phyloP scores from a whole-genome alignment of 2,113 vertebrate genomes.

The Solea senegalensis region DNA sequence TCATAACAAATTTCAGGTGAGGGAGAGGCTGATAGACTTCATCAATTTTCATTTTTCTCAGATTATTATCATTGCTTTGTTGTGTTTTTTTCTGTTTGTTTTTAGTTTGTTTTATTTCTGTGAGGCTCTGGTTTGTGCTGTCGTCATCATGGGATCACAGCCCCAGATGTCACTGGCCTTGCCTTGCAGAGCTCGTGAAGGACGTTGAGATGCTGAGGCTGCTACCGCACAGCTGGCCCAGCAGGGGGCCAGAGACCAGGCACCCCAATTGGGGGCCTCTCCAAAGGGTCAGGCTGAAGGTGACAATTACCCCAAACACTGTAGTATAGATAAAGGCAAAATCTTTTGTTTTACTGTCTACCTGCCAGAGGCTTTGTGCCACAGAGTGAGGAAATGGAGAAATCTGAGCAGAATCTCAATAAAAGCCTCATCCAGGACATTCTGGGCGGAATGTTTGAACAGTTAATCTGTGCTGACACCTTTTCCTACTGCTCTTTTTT shows the following conservation, averaged over 20 bases:
- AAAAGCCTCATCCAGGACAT: background rate
- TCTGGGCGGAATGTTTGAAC: slow-evolving; percentile 7
- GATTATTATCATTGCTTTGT: slow-evolving; percentile 74
- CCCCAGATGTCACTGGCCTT: slow-evolving; percentile 86
- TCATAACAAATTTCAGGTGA: background rate
- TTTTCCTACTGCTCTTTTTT: background rate
- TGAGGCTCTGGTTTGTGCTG: slow-evolving; percentile 73
- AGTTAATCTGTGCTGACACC: slow-evolving; percentile 14
- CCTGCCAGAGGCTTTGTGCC: slow-evolving; percentile 18
- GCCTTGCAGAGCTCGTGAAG: slow-evolving; percentile 83
- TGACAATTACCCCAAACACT: slow-evolving; percentile 83
- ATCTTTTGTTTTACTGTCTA: slow-evolving; percentile 79
- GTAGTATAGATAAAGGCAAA: slow-evolving; percentile 83
- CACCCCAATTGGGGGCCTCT: slow-evolving; percentile 72
- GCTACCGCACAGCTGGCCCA: slow-evolving; percentile 74
- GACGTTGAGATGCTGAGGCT: slow-evolving; percentile 71
- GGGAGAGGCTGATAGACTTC: slow-evolving; percentile 41
- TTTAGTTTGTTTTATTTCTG: slow-evolving; percentile 77
- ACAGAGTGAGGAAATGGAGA: slow-evolving; percentile 17
- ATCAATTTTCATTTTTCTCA: slow-evolving; percentile 73
- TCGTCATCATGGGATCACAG: slow-evolving; percentile 84
- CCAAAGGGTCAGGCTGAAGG: slow-evolving; percentile 85
- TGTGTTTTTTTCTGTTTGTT: slow-evolving; percentile 69
- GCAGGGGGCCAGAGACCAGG: slow-evolving; percentile 64
- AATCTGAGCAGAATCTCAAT: slow-evolving; percentile 9